A percentile compares a stretch with the other conserved stretches of the same genome.
Evolutionary conservation across 2,797 vertebrate species (phyloP).

Genomic region (Capromys pilorides): DNA sequence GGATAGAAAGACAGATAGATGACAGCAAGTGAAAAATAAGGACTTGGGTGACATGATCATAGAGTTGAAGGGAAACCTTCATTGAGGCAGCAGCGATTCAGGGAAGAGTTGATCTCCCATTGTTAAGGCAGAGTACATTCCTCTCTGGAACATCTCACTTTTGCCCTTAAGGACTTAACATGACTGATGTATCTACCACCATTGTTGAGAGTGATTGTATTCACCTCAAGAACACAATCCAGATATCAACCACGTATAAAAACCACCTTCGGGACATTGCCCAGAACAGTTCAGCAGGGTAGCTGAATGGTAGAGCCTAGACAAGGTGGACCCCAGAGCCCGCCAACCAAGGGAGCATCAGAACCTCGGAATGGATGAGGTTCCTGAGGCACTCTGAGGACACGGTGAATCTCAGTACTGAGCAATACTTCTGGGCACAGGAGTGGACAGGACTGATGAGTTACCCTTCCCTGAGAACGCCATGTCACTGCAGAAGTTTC

Average conservation of each 20-base stretch:
- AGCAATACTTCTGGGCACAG: fast-evolving
- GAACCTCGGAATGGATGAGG: background rate
- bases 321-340: background rate
- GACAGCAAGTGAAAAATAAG: background rate
- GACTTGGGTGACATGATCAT: background rate
- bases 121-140: background rate
- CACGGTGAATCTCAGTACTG: background rate
- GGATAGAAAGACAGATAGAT: background rate
- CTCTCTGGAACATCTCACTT: background rate
- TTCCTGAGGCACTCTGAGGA: too few species aligned
- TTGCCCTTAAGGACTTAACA: background rate
- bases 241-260: background rate
- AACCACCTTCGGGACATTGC: background rate
- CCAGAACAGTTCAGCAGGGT: background rate
- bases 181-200: background rate
- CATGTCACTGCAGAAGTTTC: background rate
- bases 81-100: background rate
- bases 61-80: background rate
- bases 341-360: background rate
- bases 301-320: background rate
- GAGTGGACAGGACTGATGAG: too few species aligned
- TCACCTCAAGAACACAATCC: background rate
- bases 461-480: fast-evolving
- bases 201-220: background rate
- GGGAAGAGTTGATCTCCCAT: background rate